phyloP scores from a whole-genome alignment of 2,113 vertebrate genomes.

The Chloropsis cyanopogon region DNA sequence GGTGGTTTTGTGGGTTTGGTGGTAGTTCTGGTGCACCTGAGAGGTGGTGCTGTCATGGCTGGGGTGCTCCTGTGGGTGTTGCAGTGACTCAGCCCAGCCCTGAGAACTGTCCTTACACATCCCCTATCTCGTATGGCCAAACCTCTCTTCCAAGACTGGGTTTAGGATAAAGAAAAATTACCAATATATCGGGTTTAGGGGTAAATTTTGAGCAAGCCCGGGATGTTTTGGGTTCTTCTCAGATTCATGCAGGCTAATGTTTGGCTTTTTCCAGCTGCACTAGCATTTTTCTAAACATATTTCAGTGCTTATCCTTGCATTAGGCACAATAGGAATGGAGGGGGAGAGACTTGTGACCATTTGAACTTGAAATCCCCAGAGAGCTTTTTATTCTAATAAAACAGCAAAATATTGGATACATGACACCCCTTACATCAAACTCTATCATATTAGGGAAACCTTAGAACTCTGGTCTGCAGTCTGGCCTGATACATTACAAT shows the following conservation, averaged over 20 bases:
- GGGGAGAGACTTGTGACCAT: constrained; percentile 66
- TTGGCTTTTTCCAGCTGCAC: neutral
- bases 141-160: neutral
- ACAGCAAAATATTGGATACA: constrained; percentile 83
- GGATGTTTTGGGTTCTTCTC: neutral
- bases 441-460: constrained; percentile 93
- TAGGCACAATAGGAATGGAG: neutral
- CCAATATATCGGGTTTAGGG: neutral
- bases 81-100: neutral
- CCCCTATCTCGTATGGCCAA: accelerated
- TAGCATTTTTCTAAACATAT: neutral
- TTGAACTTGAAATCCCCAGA: constrained; percentile 85
- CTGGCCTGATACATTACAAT: constrained; percentile 77
- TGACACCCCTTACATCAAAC: constrained; percentile 88
- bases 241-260: neutral
- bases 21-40: too few species aligned
- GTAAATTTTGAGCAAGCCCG: neutral
- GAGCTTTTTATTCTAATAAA: constrained; percentile 92
- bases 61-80: too few species aligned
- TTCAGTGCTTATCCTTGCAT: constrained; percentile 29
- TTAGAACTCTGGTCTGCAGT: constrained; percentile 80
- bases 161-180: neutral
- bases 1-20: too few species aligned
- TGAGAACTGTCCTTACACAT: neutral
- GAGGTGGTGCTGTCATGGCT: too few species aligned